phyloP scores from a whole-genome alignment of 2,888 invertebrate genomes.

The Cryptosula pallasiana region DNA sequence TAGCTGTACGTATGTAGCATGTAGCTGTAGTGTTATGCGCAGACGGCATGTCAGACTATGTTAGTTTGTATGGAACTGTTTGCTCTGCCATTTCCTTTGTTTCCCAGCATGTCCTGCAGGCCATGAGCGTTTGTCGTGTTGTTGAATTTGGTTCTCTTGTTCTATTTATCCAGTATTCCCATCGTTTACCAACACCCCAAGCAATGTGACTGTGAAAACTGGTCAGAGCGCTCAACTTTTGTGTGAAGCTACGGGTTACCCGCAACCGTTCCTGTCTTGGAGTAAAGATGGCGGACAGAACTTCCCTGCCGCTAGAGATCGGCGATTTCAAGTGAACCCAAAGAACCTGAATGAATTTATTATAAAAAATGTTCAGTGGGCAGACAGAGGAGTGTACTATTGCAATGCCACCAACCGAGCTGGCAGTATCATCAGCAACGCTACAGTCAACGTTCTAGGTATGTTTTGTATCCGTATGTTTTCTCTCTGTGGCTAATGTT shows the following conservation, averaged over 20 bases:
- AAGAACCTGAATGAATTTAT: slow-evolving; percentile 79
- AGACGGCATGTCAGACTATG: no score
- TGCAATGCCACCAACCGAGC: slow-evolving; percentile 88
- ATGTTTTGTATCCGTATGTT: no score
- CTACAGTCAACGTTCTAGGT: slow-evolving; percentile 71
- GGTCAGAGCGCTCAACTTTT: slow-evolving; percentile 81
- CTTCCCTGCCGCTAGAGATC: slow-evolving; percentile 88
- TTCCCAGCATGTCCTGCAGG: no score
- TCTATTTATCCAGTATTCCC: slow-evolving; percentile 66
- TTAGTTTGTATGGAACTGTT: no score
- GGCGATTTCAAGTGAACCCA: slow-evolving; percentile 86
- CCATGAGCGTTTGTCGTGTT: not conserved
- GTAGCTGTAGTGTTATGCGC: no score
- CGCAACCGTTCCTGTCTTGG: slow-evolving; percentile 62
- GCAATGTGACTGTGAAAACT: slow-evolving; percentile 74
- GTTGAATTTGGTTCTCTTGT: slow-evolving; percentile 22
- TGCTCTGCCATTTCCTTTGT: no score
- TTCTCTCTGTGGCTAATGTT: no score
- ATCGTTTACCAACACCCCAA: slow-evolving; percentile 74
- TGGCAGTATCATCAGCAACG: slow-evolving; percentile 79
- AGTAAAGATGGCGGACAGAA: slow-evolving; percentile 55
- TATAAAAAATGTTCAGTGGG: slow-evolving; percentile 81
- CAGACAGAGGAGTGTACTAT: slow-evolving; percentile 86
- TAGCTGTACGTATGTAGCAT: no score
- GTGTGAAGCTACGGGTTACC: slow-evolving; percentile 85